phyloP scores from a whole-genome alignment of 2,113 vertebrate species.

The Cygnus buccinator region DNA sequence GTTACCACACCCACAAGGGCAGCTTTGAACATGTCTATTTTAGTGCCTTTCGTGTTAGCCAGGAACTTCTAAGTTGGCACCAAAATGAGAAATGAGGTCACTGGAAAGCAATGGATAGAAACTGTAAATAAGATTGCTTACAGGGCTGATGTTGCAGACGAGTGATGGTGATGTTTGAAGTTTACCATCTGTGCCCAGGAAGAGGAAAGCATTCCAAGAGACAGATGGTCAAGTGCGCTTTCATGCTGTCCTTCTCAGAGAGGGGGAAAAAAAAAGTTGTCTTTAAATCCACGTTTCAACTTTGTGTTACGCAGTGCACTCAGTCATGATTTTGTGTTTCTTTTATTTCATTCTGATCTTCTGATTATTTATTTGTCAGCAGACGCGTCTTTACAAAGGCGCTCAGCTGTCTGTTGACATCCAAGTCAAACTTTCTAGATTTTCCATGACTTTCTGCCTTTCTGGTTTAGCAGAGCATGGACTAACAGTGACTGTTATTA shows the following conservation, averaged over 20 bases:
- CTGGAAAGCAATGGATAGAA: background rate
- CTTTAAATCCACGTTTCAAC: background rate
- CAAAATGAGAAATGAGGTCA: slow-evolving; percentile 33
- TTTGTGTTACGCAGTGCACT: background rate
- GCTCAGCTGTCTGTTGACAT: background rate
- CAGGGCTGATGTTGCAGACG: background rate
- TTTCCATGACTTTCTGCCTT: background rate
- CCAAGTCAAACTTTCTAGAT: background rate
- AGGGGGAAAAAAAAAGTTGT: background rate
- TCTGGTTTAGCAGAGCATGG: background rate
- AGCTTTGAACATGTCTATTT: background rate
- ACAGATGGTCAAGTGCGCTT: slow-evolving; percentile 27
- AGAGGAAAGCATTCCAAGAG: background rate
- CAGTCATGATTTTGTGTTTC: background rate
- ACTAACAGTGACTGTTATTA: background rate
- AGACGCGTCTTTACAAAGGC: background rate
- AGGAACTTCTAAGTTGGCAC: background rate
- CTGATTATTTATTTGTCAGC: background rate
- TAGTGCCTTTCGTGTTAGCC: background rate
- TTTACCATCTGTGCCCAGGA: slow-evolving; percentile 34
- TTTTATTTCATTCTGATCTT: background rate
- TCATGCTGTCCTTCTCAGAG: background rate
- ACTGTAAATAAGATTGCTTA: background rate
- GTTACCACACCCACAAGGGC: background rate
- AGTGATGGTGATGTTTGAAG: slow-evolving; percentile 17